Conservation (phyloP, 2,113 vertebrate genomes). For the Anoplopoma fimbria region DNA sequence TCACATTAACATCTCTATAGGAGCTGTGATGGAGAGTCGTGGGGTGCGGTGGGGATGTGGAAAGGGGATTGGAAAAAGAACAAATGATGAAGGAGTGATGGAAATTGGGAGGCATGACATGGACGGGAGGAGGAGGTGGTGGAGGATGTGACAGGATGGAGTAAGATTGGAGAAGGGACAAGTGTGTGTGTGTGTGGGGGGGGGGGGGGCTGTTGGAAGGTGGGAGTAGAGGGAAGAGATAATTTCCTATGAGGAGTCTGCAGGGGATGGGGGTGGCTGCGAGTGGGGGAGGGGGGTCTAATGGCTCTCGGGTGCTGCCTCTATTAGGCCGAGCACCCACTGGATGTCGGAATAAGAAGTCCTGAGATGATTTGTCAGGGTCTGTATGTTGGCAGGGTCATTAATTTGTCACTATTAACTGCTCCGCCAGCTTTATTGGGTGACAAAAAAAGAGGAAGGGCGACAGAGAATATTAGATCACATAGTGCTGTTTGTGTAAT, state of each 20-base stretch:
- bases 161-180: conserved; percentile 36
- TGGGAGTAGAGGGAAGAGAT: conserved; percentile 43
- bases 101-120: conserved; percentile 62
- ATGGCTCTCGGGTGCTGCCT: conserved; percentile 69
- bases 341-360: conserved; percentile 46
- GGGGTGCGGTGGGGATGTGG: not conserved
- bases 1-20: conserved; percentile 84
- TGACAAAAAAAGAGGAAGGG: not conserved
- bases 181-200: conserved; percentile 11
- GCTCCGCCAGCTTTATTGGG: conserved; percentile 48
- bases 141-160: conserved; percentile 40
- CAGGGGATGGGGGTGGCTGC: conserved; percentile 39
- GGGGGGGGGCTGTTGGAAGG: not conserved
- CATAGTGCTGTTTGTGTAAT: not conserved
- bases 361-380: conserved; percentile 46
- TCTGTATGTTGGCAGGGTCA: conserved; percentile 29
- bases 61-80: conserved; percentile 4
- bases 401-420: conserved; percentile 65
- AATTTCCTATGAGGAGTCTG: conserved; percentile 71
- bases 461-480: not conserved
- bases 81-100: conserved; percentile 64
- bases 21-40: conserved; percentile 55
- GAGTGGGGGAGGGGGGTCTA: conserved; percentile 41
- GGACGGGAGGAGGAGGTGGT: conserved; percentile 47
- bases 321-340: conserved; percentile 51